phyloP scores from a whole-genome alignment of 2,113 vertebrate species.

The Apus apus region DNA sequence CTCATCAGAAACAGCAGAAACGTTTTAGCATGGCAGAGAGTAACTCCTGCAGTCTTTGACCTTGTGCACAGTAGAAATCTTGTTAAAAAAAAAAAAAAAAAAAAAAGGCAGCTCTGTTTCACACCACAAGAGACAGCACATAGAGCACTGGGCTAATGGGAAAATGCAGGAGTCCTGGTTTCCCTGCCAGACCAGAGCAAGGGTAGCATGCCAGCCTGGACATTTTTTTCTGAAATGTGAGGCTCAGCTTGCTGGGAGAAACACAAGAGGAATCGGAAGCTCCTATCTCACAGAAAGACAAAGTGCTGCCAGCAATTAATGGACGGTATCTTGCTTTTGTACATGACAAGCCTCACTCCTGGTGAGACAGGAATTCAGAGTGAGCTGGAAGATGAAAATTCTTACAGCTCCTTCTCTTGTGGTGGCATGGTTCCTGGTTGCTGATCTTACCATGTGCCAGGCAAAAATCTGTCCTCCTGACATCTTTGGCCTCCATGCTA shows the following conservation, averaged over 20 bases:
- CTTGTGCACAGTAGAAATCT: not conserved
- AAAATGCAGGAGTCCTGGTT: not conserved
- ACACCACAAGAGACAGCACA: fast-evolving
- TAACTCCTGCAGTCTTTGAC: not conserved
- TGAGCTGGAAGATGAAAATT: conserved; percentile 6
- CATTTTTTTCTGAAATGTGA: not conserved
- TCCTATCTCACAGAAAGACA: not conserved
- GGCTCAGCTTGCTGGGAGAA: not conserved
- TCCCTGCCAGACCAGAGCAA: not conserved
- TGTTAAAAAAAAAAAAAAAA: not conserved
- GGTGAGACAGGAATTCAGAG: not conserved
- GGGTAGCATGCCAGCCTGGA: not conserved
- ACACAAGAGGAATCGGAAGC: conserved; percentile 1
- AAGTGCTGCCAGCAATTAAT: conserved; percentile 31
- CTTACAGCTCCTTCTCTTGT: conserved; percentile 31
- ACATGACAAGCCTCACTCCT: not conserved
- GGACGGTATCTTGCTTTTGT: not conserved
- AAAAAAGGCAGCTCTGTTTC: not conserved
- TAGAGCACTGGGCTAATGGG: not conserved
- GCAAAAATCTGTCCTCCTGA: conserved; percentile 36
- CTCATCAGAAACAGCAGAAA: not conserved
- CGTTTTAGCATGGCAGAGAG: not conserved
- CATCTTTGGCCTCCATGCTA: conserved; percentile 43
- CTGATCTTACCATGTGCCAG: conserved; percentile 9
- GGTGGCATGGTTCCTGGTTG: conserved; percentile 36